Evolutionary conservation across 2,888 invertebrate species (phyloP), one percentile per base, ranked within the genome.

Genomic region (Agelastica alni): DNA sequence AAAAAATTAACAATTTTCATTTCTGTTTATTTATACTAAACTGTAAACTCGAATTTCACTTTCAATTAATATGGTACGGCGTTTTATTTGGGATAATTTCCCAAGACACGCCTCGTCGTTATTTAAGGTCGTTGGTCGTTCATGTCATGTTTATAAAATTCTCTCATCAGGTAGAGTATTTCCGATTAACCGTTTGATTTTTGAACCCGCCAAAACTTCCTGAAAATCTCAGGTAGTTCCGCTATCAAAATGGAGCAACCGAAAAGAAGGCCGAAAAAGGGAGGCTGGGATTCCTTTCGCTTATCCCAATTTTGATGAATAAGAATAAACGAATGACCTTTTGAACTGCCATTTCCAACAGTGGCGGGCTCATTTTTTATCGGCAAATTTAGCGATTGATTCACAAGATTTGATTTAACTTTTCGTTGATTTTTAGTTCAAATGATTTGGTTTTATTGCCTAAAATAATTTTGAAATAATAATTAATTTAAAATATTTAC

Each of bases 151-250:
- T 34, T 34, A 34, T 34, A 34, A 34, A 34, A 14, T 34, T 34
- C 14, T 7, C 16, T n/a, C 16, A 34, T 34, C 34, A 34, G 34
- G 34, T 34, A 14, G n/a, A n/a, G 34, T 34, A 34, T 14, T 34
- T 34, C 34, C 14, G 58, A 60, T 67, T 56, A 65, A 69, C 67
- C 69, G 70, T 69, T 65, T 65, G 57, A 56, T 58, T 56, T 67
- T 67, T 63, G 69, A 66, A 61, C 67, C 70, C 72, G 71, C 71
- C 71, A 71, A 73, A 72, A 70, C 70, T 71, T 73, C 70, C 71
- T 69, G 59, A n/a, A 37, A 16, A 46, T 34, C 63, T 70, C 72
- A 72, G 71, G 72, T 72, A 73, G 71, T 70, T 71, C 70, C 70
- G 71, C 68, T 65, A 65, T 52, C 52, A 51, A 58, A 65, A 62